A percentile compares a stretch with the other conserved stretches of the same genome.
These are phyloP conservation scores for Alca torda DNA, from an alignment of 2,797 vertebrate genomes.

Conservation along the genomic window DNA sequence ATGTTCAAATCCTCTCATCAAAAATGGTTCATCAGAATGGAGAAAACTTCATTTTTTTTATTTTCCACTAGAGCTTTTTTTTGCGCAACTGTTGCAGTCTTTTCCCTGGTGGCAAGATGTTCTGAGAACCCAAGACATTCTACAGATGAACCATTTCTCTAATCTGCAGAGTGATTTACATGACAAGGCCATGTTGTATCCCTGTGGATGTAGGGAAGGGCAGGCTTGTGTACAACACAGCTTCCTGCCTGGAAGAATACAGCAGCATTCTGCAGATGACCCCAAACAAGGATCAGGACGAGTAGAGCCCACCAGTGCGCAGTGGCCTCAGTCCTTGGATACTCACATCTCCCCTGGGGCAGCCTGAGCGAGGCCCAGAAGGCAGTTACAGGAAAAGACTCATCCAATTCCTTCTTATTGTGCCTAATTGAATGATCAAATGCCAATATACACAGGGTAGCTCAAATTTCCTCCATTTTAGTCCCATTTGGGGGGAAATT, in stretches of 20 bases:
- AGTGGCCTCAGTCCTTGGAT: neutral
- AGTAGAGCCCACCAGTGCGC: neutral
- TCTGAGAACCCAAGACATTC: neutral
- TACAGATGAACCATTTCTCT: neutral
- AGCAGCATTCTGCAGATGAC: neutral
- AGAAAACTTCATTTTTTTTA: neutral
- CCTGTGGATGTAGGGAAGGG: neutral
- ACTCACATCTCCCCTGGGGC: neutral
- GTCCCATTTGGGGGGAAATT: neutral
- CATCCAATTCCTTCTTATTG: neutral
- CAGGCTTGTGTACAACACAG: neutral
- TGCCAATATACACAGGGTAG: neutral
- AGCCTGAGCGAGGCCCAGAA: neutral
- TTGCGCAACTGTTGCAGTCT: neutral
- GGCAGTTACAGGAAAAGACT: neutral
- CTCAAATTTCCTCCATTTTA: neutral
- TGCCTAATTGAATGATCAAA: neutral
- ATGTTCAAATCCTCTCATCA: neutral
- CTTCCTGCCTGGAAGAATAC: neutral
- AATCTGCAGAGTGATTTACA: neutral
- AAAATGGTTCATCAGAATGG: neutral
- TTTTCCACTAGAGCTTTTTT: neutral
- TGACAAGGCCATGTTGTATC: neutral
- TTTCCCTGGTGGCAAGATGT: neutral
- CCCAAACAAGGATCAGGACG: accelerated